Evolutionary conservation across 2,797 vertebrate species (phyloP).

Genomic region (Silurus aristotelis): DNA sequence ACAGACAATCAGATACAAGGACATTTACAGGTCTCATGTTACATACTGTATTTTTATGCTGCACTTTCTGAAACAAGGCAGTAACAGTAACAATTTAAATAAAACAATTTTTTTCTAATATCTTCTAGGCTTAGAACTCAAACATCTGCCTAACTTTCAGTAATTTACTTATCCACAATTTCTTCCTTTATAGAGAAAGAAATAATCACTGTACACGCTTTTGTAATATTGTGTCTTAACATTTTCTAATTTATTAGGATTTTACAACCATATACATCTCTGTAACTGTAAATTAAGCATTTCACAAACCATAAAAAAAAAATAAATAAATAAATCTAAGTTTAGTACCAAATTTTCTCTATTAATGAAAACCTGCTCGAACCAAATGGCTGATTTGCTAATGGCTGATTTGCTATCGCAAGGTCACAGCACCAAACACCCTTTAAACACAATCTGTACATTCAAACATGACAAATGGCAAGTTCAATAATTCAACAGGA

Average conservation of each 20-base stretch:
- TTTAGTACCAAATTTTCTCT: neutral
- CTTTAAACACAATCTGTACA: neutral
- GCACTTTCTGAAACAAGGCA: neutral
- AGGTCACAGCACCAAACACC: neutral
- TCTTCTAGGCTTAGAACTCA: neutral
- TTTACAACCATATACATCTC: neutral
- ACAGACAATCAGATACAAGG: neutral
- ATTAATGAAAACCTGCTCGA: neutral
- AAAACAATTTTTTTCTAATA: neutral
- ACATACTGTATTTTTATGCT: neutral
- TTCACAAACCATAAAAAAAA: neutral
- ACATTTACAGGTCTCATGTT: neutral
- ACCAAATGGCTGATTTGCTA: neutral
- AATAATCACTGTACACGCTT: neutral
- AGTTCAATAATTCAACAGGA: neutral
- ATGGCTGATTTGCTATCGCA: neutral
- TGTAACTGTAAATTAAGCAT: neutral
- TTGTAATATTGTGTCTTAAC: neutral
- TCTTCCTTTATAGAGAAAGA: neutral
- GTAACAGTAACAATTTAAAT: neutral
- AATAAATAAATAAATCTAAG: neutral
- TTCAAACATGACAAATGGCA: neutral
- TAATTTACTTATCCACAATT: neutral
- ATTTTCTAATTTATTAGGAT: neutral
- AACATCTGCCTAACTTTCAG: neutral